A percentile compares a stretch with the other conserved stretches of the same genome.
These are phyloP conservation scores for Leptinotarsa haldemani DNA, from an alignment of 2,888 invertebrate genomes.

Conservation along the genomic window DNA sequence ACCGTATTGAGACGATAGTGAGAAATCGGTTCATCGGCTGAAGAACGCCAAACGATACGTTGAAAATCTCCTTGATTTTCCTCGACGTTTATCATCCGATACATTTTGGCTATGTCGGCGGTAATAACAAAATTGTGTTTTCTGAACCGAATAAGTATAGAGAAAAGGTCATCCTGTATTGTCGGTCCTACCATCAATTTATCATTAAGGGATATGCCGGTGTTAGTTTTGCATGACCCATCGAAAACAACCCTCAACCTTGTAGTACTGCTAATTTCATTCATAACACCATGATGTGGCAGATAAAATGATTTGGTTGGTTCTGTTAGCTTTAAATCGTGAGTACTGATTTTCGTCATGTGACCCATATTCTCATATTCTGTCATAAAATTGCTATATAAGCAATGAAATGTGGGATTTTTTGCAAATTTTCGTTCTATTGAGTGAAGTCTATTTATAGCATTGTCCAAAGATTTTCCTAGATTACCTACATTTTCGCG, in stretches of 20 bases:
- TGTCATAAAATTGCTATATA: constrained; percentile 17
- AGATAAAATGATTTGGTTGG: constrained; percentile 29
- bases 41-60: constrained; percentile 22
- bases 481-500: neutral
- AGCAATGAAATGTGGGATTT: constrained; percentile 15
- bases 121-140: constrained; percentile 22
- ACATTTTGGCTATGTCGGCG: constrained; percentile 33
- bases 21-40: neutral
- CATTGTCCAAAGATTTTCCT: neutral
- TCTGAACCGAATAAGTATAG: constrained; percentile 31
- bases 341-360: constrained; percentile 41
- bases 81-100: constrained; percentile 22
- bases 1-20: constrained; percentile 27
- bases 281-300: constrained; percentile 41
- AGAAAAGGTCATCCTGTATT: constrained; percentile 36
- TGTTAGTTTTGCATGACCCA: constrained; percentile 33
- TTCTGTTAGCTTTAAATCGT: neutral
- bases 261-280: constrained; percentile 40
- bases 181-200: constrained; percentile 32
- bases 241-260: constrained; percentile 41
- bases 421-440: constrained; percentile 26
- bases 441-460: neutral
- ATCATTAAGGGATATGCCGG: constrained; percentile 37
- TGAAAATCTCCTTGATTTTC: constrained; percentile 27
- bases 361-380: constrained; percentile 40